Evolutionary conservation across 2,113 vertebrate genomes (phyloP).

Genomic region (Vidua chalybeata): DNA sequence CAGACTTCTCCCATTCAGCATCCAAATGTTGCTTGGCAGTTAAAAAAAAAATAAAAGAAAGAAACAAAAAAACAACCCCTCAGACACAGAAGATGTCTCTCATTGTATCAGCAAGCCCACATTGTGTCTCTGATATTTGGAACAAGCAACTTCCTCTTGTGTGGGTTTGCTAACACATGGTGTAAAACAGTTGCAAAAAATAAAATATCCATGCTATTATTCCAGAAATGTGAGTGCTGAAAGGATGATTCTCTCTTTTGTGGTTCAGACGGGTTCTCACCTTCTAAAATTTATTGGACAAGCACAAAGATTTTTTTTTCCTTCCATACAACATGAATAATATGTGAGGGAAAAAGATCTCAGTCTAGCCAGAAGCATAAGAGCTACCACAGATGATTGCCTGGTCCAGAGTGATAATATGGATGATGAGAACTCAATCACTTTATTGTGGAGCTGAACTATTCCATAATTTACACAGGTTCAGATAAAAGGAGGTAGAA

Average conservation of each 20-base stretch:
- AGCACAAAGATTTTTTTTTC: not conserved
- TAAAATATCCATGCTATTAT: not conserved
- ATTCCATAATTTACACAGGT: not conserved
- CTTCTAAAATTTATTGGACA: not conserved
- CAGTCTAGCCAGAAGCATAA: not conserved
- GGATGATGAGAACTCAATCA: not conserved
- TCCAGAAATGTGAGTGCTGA: not conserved
- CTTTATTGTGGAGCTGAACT: not conserved
- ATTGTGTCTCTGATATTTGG: not conserved
- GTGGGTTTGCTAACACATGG: constrained; percentile 11
- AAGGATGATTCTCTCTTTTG: not conserved
- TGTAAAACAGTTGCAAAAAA: not conserved
- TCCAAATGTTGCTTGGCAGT: not conserved
- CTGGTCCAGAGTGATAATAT: not conserved
- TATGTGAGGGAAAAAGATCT: not conserved
- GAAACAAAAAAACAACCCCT: not conserved
- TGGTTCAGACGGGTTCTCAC: not conserved
- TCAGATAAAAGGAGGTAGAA: not conserved
- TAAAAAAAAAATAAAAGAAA: not conserved
- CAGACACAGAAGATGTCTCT: not conserved
- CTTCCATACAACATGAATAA: not conserved
- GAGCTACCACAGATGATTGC: not conserved
- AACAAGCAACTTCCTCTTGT: not conserved
- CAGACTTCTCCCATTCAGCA: not conserved
- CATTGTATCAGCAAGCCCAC: not conserved